Base-by-base conservation (phyloP, 1,140 invertebrate species). In the Triops cancriformis region DNA sequence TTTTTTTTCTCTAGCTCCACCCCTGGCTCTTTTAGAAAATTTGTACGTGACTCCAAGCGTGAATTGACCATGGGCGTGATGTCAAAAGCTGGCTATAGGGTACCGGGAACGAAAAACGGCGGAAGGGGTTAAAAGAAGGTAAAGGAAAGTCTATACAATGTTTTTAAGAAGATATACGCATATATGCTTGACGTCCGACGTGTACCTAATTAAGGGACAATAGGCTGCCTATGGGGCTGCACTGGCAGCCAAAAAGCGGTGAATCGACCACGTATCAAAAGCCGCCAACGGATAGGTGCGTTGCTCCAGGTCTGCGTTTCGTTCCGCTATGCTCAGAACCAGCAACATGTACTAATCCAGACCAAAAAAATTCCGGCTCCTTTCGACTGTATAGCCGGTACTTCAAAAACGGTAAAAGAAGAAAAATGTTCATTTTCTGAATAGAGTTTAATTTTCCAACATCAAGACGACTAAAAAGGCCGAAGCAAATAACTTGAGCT, bases 141-240 rank as follows among this genome's bases (percentile, higher is more conserved):
- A 64, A 64, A 14, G 23, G 51, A 18, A 23, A 64, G 23, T 23
- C 23, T 23, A 23, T 64, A 64, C n/a, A 64, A 23, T 18, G 6
- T 64, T 64, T 64, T 64, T 64, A 18, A 64, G 31, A 37, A 37
- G 31, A 37, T 37, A 37, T 37, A 64, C 23, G 23, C 18, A 64
- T 64, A 51, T 51, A 18, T 23, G 23, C 51, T 64, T 64, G 51
- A 23, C 51, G 51, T 64, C 51, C 23, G 51, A 64, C 51, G 51
- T 64, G 51, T 64, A 64, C 51, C 51, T 64, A 64, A 64, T 64
- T 64, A 64, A 64, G 51, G 51, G 51, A 64, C 51, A 64, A 64
- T 64, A 64, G 51, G 23, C 51, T 64, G 51, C 51, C 51, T 23
- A 64, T n/a, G 14, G 14, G 51, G 31, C 18, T 64, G 23, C 51